Conservation (phyloP, 2,888 invertebrate species). For the Orchesellides sinensis region DNA sequence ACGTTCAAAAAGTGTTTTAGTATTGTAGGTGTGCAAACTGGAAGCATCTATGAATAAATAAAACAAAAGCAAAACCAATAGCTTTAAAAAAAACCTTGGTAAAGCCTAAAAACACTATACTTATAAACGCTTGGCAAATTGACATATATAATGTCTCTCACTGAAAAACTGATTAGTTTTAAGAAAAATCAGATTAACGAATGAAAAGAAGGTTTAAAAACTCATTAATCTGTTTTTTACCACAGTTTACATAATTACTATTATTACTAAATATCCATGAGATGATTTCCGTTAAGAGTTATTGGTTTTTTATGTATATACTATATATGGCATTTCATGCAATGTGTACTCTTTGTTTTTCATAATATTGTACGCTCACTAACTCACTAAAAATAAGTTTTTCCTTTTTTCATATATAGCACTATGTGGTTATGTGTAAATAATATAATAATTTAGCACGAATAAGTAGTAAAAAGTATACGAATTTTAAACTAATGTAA, state of each 20-base stretch:
- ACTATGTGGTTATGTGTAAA: neutral
- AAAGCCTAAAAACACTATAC: too few species aligned
- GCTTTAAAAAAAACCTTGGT: too few species aligned
- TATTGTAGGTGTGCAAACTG: too few species aligned
- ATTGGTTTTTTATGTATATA: neutral
- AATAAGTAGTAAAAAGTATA: neutral
- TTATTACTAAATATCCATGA: constrained; percentile 1
- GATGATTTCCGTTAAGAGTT: constrained; percentile 1
- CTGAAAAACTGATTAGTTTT: too few species aligned
- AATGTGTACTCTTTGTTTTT: constrained; percentile 30
- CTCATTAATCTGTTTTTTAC: too few species aligned
- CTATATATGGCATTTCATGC: constrained; percentile 35
- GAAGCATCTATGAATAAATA: too few species aligned
- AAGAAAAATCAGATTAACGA: too few species aligned
- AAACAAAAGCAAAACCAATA: too few species aligned
- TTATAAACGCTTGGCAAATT: neutral
- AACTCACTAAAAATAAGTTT: constrained; percentile 1
- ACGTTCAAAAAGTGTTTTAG: too few species aligned
- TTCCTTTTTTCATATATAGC: neutral
- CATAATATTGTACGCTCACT: constrained; percentile 16
- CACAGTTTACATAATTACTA: constrained; percentile 10
- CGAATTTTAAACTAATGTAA: neutral
- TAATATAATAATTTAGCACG: neutral
- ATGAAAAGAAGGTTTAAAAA: too few species aligned
- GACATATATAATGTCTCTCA: too few species aligned